Percentiles rank a stretch among this genome's conserved stretches.
phyloP scores from a whole-genome alignment of 1,140 invertebrate species.

The Pseudobourletiella spinata region DNA sequence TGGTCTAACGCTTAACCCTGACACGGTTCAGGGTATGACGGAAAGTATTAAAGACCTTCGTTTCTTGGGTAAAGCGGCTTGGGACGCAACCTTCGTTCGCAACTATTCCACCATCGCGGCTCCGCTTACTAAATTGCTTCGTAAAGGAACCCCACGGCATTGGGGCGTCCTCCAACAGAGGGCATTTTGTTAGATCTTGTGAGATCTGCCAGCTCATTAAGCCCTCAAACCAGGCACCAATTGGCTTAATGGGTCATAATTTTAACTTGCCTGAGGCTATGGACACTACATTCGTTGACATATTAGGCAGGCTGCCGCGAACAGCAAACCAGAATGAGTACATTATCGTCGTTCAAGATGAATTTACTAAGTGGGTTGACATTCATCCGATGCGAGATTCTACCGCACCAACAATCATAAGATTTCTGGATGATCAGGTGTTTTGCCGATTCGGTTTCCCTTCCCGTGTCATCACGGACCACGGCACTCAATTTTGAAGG shows the following conservation, averaged over 20 bases:
- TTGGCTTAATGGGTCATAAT: slow-evolving; percentile 1
- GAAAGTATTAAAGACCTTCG: slow-evolving; percentile 11
- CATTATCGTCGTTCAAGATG: slow-evolving; percentile 38
- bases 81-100: slow-evolving; percentile 31
- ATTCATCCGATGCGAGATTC: slow-evolving; percentile 34
- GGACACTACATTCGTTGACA: slow-evolving; percentile 23
- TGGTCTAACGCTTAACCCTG: slow-evolving; percentile 38
- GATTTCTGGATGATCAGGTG: slow-evolving; percentile 35
- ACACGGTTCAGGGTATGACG: slow-evolving; percentile 37
- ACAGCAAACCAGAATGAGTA: slow-evolving; percentile 26
- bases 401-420: slow-evolving; percentile 36
- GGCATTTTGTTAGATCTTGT: slow-evolving; percentile 30
- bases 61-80: slow-evolving; percentile 38
- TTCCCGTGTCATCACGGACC: slow-evolving; percentile 38
- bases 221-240: not conserved
- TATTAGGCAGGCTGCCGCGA: slow-evolving; percentile 26
- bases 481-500: slow-evolving; percentile 26
- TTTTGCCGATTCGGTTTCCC: slow-evolving; percentile 37
- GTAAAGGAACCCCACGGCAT: not conserved
- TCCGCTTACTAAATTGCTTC: slow-evolving; percentile 28
- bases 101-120: slow-evolving; percentile 28
- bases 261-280: slow-evolving; percentile 7
- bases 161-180: slow-evolving; percentile 24
- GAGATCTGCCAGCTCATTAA: slow-evolving; percentile 21
- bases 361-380: slow-evolving; percentile 38